phyloP scores from a whole-genome alignment of 2,888 invertebrate species.

The Bellardia pandia region DNA sequence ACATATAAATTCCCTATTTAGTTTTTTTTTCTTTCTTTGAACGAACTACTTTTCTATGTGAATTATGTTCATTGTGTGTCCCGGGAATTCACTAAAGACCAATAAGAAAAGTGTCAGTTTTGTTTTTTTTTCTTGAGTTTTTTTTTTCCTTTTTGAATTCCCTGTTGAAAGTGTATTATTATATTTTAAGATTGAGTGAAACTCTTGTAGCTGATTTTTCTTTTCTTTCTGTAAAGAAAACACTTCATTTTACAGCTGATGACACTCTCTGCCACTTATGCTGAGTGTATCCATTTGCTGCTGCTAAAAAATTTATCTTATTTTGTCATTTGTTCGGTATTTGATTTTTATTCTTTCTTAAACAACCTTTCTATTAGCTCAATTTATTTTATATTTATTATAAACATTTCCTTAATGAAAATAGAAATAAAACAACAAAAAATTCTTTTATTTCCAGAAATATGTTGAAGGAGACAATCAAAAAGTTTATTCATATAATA shows the following conservation, averaged over 20 bases:
- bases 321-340: slow-evolving; percentile 22
- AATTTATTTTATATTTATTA: slow-evolving; percentile 53
- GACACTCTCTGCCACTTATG: slow-evolving; percentile 27
- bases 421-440: background rate
- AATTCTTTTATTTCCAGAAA: slow-evolving; percentile 84
- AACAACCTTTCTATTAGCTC: slow-evolving; percentile 44
- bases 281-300: slow-evolving; percentile 32
- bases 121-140: background rate
- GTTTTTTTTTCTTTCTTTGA: slow-evolving; percentile 1
- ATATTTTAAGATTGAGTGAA: slow-evolving; percentile 41
- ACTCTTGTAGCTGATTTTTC: background rate
- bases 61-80: slow-evolving; percentile 57
- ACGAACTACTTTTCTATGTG: slow-evolving; percentile 42
- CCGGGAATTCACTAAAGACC: slow-evolving; percentile 54
- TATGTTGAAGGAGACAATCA: slow-evolving; percentile 87
- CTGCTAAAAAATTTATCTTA: slow-evolving; percentile 38
- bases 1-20: slow-evolving; percentile 46
- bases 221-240: slow-evolving; percentile 12
- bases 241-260: slow-evolving; percentile 57
- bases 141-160: slow-evolving; percentile 23
- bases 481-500: slow-evolving; percentile 90
- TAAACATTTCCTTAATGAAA: slow-evolving; percentile 6
- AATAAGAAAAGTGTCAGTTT: slow-evolving; percentile 59
- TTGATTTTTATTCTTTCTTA: slow-evolving; percentile 38
- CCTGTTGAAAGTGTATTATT: slow-evolving; percentile 53